Evolutionary conservation across 1,140 invertebrate species (phyloP), one percentile per base, ranked within the genome.

Genomic region (Ceratosolen fusciceps): DNA sequence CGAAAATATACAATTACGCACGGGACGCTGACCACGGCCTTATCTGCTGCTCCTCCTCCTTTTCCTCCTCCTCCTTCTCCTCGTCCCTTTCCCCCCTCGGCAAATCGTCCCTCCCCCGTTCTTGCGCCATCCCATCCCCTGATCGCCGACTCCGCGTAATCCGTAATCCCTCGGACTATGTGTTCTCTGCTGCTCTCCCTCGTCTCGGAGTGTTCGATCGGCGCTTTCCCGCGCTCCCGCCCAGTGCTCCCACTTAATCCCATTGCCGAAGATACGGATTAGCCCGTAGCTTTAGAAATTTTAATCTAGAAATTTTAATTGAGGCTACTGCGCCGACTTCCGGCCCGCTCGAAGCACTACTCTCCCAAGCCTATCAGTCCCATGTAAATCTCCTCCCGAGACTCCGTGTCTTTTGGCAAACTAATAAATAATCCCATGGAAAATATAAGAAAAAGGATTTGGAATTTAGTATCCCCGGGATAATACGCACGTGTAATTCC

Each of bases 221-320:
- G 14, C 49, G 19, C 12, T 52, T 43, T 43, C 12, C 39, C 39
- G 21, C 10, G 49, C 21, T 52, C 39, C 10, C 10, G 49, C 21
- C 21, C 10, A 19, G 49, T 16, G 14, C 5, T 52, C 49, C 21
- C 21, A 52, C 49, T 52, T 14, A 19, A 19, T n/a, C n/a, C n/a
- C n/a, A 19, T 52, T 21, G 14, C 5, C 49, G 21, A 52, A 52
- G 49, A 43, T 52, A 52, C 49, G 12, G 14, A 52, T 52, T 52
- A 52, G 5, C 39, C 5, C 12, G 39, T 43, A 12, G 39, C 39
- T 43, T 5, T 21, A 52, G 49, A 52, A 19, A 52, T 19, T n/a
- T n/a, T n/a, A n/a, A n/a, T n/a, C n/a, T n/a, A n/a, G n/a, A n/a
- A 52, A 52, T 52, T 52, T 52, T 52, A 52, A 52, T 52, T 52